Conservation (phyloP, 2,797 vertebrate genomes). For the Rhinichthys osculus region DNA sequence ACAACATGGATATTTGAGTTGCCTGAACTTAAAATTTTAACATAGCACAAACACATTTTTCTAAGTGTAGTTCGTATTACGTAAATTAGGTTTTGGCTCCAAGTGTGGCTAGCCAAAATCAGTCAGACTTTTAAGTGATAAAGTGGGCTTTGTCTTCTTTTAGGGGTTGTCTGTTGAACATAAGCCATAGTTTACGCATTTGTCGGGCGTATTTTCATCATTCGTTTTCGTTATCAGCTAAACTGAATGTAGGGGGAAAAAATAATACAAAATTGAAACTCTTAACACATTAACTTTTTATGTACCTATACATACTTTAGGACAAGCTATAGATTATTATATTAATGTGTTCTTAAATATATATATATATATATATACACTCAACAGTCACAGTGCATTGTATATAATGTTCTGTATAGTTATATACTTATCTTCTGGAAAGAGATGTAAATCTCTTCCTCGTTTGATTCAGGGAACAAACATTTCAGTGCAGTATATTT, state of each 20-base stretch:
- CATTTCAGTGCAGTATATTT: slow-evolving; percentile 76
- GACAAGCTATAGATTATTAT: slow-evolving; percentile 74
- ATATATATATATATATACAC: slow-evolving; percentile 66
- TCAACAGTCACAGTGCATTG: slow-evolving; percentile 75
- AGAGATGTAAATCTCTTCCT: slow-evolving; percentile 75
- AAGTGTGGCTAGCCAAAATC: neutral
- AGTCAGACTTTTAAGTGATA: neutral
- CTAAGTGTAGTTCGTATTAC: neutral
- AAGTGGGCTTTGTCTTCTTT: slow-evolving; percentile 19
- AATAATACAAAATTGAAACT: slow-evolving; percentile 61
- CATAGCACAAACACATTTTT: too few species aligned
- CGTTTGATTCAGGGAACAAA: slow-evolving; percentile 80
- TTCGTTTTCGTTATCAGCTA: slow-evolving; percentile 68
- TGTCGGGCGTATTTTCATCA: slow-evolving; percentile 55
- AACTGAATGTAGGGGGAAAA: slow-evolving; percentile 78
- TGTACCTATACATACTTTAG: slow-evolving; percentile 79
- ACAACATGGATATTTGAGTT: too few species aligned
- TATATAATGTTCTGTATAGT: slow-evolving; percentile 80
- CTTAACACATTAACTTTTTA: slow-evolving; percentile 76
- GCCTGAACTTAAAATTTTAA: too few species aligned
- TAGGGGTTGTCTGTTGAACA: slow-evolving; percentile 23
- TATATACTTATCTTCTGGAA: slow-evolving; percentile 74
- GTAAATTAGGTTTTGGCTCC: neutral
- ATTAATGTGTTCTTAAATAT: slow-evolving; percentile 50
- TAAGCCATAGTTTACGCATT: slow-evolving; percentile 35